phyloP scores from a whole-genome alignment of 2,888 invertebrate species.

The Sicus ferrugineus region DNA sequence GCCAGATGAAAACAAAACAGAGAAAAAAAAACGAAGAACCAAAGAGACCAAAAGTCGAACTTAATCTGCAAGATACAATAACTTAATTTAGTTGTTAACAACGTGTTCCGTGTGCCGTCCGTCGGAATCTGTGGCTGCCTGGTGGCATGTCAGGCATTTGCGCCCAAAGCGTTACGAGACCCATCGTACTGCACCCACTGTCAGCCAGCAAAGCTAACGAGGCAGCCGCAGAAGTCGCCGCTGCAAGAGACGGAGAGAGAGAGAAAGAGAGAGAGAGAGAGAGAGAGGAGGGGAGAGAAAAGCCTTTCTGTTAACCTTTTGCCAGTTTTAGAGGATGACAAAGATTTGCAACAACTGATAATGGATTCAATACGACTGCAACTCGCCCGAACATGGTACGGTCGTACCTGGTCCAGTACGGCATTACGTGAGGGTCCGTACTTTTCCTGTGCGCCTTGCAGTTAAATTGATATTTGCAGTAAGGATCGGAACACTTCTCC shows the following conservation, averaged over 20 bases:
- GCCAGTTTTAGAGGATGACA: slow-evolving; percentile 41
- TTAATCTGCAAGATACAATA: slow-evolving; percentile 24
- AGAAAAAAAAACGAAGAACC: neutral
- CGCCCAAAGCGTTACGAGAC: slow-evolving; percentile 40
- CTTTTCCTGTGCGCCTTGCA: slow-evolving; percentile 47
- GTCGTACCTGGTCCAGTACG: neutral
- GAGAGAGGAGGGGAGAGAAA: neutral
- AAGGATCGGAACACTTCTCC: neutral
- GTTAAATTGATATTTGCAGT: slow-evolving; percentile 46
- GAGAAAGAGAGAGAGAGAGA: neutral
- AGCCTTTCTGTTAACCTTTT: neutral
- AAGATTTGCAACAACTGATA: slow-evolving; percentile 52
- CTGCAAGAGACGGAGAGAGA: neutral
- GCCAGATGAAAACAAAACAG: neutral
- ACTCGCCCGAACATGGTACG: neutral
- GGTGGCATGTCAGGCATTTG: slow-evolving; percentile 56
- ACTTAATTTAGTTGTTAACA: slow-evolving; percentile 32
- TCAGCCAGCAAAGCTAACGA: slow-evolving; percentile 3
- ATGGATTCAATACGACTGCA: slow-evolving; percentile 36
- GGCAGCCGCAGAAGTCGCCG: neutral
- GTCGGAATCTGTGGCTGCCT: slow-evolving; percentile 40
- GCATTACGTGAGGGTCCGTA: neutral
- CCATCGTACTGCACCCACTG: slow-evolving; percentile 34
- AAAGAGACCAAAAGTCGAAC: slow-evolving; percentile 3
- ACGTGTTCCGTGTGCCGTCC: slow-evolving; percentile 5